Percentiles rank a stretch among this genome's conserved stretches.
phyloP scores from a whole-genome alignment of 1,140 invertebrate species.

The Maconellicoccus hirsutus region DNA sequence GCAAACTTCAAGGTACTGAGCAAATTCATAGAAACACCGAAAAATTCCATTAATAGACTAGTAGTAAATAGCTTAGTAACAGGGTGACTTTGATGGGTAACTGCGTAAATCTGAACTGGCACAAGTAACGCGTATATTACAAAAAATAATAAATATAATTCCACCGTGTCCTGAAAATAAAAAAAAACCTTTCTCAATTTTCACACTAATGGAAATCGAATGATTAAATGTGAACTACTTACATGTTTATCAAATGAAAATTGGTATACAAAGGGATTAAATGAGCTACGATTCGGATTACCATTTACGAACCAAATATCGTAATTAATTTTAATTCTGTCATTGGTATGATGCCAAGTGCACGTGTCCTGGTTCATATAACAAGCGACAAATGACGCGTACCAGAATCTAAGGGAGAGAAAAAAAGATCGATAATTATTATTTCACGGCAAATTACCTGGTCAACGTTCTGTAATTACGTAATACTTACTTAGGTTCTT shows the following conservation, averaged over 20 bases:
- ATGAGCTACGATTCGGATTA: constrained; percentile 69
- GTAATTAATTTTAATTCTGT: constrained; percentile 55
- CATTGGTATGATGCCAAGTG: constrained; percentile 63
- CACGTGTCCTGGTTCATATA: constrained; percentile 66
- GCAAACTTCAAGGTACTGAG: constrained; percentile 83
- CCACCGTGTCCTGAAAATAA: constrained; percentile 64
- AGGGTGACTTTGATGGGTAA: constrained; percentile 71
- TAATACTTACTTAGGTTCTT: constrained; percentile 64
- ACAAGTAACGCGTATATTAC: constrained; percentile 74
- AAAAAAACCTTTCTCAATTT: constrained; percentile 25
- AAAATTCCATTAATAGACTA: constrained; percentile 71
- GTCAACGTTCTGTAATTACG: not conserved
- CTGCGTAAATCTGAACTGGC: constrained; percentile 81
- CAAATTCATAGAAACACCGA: constrained; percentile 72
- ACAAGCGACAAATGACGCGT: constrained; percentile 85
- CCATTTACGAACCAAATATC: constrained; percentile 95
- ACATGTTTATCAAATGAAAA: constrained; percentile 90
- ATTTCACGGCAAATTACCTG: not conserved
- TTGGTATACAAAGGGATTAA: constrained; percentile 82
- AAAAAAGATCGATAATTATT: constrained; percentile 2
- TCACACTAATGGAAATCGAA: not conserved
- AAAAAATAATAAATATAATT: constrained; percentile 83
- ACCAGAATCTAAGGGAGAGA: constrained; percentile 71
- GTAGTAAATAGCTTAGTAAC: constrained; percentile 83
- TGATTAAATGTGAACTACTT: constrained; percentile 24